Conservation (phyloP, 2,888 invertebrate genomes). For the Cordilura impudica region DNA sequence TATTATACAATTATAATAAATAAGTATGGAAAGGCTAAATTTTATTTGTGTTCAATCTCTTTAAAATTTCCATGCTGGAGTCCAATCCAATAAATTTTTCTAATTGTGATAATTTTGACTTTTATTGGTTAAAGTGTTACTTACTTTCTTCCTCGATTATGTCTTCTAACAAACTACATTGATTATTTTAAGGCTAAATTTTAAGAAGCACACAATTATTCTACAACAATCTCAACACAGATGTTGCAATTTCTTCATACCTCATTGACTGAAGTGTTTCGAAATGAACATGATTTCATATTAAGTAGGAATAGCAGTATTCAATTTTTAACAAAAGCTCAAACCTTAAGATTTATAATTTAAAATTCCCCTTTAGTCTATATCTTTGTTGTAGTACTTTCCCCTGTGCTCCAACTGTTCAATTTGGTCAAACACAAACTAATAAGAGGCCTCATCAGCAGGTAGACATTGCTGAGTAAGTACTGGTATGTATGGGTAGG, state of each 20-base stretch:
- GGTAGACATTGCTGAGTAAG: not conserved
- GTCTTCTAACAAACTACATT: constrained; percentile 44
- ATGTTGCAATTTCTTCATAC: constrained; percentile 1
- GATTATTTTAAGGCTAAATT: not conserved
- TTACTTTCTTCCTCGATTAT: no score
- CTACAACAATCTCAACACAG: not conserved
- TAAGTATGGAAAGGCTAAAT: no score
- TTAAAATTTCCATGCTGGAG: no score
- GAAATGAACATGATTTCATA: constrained; percentile 6
- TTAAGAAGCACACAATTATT: constrained; percentile 12
- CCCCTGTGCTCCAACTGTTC: constrained; percentile 16
- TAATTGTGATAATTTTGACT: no score
- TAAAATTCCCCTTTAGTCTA: not conserved
- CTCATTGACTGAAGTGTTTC: not conserved
- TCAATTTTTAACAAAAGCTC: constrained; percentile 22
- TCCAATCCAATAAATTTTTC: no score
- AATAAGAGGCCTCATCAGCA: constrained; percentile 36
- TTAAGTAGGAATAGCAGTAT: constrained; percentile 11
- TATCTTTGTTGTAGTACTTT: not conserved
- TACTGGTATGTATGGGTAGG: not conserved
- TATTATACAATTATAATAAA: no score
- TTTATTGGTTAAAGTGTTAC: no score
- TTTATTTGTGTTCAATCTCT: no score
- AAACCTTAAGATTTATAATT: constrained; percentile 29
- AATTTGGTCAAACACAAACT: constrained; percentile 36